Evolutionary conservation across 2,797 vertebrate genomes (phyloP), one percentile per base, ranked within the genome.

Genomic region (Micrastur ruficollis): DNA sequence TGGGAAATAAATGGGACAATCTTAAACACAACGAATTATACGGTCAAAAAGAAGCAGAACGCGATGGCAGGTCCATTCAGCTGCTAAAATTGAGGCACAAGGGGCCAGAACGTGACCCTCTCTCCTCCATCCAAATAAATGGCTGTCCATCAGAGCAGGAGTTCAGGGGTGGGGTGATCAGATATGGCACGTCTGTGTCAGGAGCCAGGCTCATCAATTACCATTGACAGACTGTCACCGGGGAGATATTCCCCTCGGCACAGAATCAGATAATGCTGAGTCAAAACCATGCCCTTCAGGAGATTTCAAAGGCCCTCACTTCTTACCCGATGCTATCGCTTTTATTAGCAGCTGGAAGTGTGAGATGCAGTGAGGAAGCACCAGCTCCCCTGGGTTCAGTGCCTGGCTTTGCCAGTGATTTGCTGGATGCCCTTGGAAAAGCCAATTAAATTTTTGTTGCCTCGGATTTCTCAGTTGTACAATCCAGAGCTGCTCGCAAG

Each of bases 371-470:
- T 14, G 52, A 85, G 67, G 88, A 92, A 89, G 90, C 53, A 70
- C 42, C 78, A 66, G 58, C 14, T 93, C 90, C 84, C 84, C 42
- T 29, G 89, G 66, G 89, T 44, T 93, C 95, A 16, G 81, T n/a
- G 79, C 26, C 84, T 78, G 74, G 74, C 61, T 49, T 81, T 91
- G 70, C 91, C 86, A 84, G 23, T 63, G 86, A 86, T 92, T 94
- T 90, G 68, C 93, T 96, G 93, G 90, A 91, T 95, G 89, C 75
- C 92, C 96, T 96, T 92, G 95, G 89, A 96, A 96, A 95, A 96
- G 91, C 91, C 92, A 96, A 89, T 95, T 96, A 95, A 71, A 72
- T 53, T 91, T 88, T 52, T 75, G 56, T 76, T 88, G 85, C 91
- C 80, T 96, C 9, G 5, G 75, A 90, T 95, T 92, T 94, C 92